phyloP scores from a whole-genome alignment of 2,797 vertebrate species.

The Zalophus californianus region DNA sequence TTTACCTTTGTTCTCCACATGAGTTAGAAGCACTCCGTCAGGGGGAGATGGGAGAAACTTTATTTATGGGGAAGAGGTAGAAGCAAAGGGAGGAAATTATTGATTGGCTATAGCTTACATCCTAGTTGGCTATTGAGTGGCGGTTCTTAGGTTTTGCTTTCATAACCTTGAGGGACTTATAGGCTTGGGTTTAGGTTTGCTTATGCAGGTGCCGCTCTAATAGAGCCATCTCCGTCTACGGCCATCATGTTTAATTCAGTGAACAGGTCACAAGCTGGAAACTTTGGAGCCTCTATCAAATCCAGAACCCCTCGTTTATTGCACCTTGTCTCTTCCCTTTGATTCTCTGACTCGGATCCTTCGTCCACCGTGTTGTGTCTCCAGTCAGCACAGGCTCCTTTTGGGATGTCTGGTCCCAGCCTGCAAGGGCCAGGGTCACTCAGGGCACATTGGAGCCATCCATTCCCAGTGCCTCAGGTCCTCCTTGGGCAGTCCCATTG shows the following conservation, averaged over 20 bases:
- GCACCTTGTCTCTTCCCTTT: not conserved
- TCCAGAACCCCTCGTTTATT: not conserved
- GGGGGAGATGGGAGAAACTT: not conserved
- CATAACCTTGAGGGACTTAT: not conserved
- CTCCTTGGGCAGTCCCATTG: not conserved
- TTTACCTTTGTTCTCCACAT: not conserved
- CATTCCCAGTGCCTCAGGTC: not conserved
- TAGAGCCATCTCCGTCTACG: not conserved
- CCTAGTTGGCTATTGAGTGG: not conserved
- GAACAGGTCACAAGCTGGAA: not conserved
- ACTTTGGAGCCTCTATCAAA: not conserved
- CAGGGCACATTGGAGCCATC: not conserved
- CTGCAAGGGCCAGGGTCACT: not conserved
- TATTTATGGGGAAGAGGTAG: not conserved
- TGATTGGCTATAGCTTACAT: not conserved
- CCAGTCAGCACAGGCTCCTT: not conserved
- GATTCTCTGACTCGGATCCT: not conserved
- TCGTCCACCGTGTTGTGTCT: not conserved
- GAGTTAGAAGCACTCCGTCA: not conserved
- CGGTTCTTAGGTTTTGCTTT: not conserved
- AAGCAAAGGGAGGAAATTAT: not conserved
- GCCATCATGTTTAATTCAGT: not conserved
- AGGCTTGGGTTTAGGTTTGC: not conserved
- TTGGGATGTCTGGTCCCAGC: not conserved
- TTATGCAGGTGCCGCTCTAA: accelerated